Percentiles rank a stretch among this genome's conserved stretches.
Conservation (phyloP, 2,888 invertebrate species). For the Bombylius major region DNA sequence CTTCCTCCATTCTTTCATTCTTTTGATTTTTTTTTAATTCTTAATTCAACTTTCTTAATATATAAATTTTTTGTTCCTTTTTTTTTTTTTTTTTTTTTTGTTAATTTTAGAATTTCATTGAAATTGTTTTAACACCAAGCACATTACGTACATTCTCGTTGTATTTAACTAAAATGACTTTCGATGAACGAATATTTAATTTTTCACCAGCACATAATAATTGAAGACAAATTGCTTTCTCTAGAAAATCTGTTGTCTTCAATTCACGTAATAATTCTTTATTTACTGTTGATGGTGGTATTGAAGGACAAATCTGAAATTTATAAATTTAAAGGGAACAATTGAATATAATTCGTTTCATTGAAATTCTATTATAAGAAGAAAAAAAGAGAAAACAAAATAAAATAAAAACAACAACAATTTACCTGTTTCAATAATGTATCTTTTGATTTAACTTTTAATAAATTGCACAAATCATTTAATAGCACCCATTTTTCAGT, state of each 20-base stretch:
- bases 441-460: constrained; percentile 71
- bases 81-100: no score
- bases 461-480: constrained; percentile 61
- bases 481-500: constrained; percentile 68
- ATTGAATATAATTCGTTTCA: not conserved
- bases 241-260: constrained; percentile 66
- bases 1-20: no score
- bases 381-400: not conserved
- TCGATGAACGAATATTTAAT: constrained; percentile 65
- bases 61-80: not conserved
- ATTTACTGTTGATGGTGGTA: constrained; percentile 22
- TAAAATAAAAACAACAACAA: no score
- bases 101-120: constrained; percentile 47
- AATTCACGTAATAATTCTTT: constrained; percentile 49
- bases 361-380: not conserved
- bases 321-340: not conserved
- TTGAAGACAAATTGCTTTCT: constrained; percentile 68
- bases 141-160: constrained; percentile 72
- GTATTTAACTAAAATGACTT: constrained; percentile 70
- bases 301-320: constrained; percentile 31
- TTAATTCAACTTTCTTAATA: no score
- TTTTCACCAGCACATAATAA: constrained; percentile 65
- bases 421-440: constrained; percentile 55
- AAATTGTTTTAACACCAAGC: constrained; percentile 65
- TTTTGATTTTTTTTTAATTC: no score